phyloP scores from a whole-genome alignment of 2,113 vertebrate genomes.

The Erythrocebus patas region DNA sequence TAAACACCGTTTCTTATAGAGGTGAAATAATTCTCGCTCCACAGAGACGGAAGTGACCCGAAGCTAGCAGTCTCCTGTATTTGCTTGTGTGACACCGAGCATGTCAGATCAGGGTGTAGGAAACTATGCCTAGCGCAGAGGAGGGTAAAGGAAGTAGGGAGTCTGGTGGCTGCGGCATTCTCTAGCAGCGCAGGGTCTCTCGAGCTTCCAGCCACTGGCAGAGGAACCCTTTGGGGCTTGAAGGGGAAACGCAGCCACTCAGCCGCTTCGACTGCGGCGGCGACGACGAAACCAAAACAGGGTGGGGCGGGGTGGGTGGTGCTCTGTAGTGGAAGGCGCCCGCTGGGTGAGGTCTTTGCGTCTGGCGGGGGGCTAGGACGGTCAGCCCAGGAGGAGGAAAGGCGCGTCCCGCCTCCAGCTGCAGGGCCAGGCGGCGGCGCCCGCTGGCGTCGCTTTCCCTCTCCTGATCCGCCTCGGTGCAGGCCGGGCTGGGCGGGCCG shows the following conservation, averaged over 20 bases:
- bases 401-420: background rate
- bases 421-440: background rate
- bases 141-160: background rate
- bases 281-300: background rate
- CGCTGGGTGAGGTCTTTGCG: background rate
- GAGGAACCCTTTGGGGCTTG: background rate
- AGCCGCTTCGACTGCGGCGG: too few species aligned
- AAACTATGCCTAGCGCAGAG: background rate
- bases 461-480: background rate
- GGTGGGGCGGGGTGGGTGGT: background rate
- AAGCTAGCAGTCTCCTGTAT: background rate
- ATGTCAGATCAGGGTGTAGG: background rate
- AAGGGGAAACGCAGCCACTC: background rate
- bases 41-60: background rate
- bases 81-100: background rate
- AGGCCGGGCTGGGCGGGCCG: background rate
- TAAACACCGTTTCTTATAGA: background rate
- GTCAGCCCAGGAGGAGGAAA: rapidly evolving
- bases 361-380: rapidly evolving
- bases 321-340: background rate
- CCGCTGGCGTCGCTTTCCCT: background rate
- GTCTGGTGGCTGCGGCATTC: background rate
- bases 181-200: background rate
- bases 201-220: background rate
- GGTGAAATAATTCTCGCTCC: background rate